Base-by-base conservation (phyloP, 2,797 vertebrate species). In the Natrix natrix region DNA sequence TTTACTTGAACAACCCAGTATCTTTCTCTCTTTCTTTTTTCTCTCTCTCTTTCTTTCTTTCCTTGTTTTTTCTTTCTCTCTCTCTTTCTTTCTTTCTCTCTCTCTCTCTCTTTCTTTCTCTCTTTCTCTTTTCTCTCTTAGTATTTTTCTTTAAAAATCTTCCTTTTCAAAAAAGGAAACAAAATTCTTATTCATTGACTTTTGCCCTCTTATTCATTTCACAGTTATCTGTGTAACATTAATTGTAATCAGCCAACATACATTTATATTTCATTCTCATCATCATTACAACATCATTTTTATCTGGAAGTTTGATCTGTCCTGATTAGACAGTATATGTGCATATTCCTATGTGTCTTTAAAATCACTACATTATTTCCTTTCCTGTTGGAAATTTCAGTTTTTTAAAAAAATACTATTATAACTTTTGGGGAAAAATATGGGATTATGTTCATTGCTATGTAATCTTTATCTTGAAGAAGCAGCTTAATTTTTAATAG, bases 221-320 rank as follows among this genome's bases (percentile, higher is more conserved):
- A 83, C 5, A 91, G 52, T 74, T 95, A 59, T 60, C 86, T 93
- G 86, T 92, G 83, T 90, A 60, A n/a, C 63, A 57, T 96, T 96
- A 95, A 96, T 96, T 95, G 94, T 94, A 96, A 97, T 97, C 94
- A 97, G 95, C 86, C 94, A 90, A 87, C 59, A 93, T 22, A 90
- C 69, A 93, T 86, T 92, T 91, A 88, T 26, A 89, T 8, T 22
- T 69, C 0, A 22, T 92, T 87, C 94, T 91, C 94, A 90, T 93
- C 90, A 63, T 78, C 55, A 92, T 59, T 96, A 95, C 95, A 94
- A 96, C 89, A 96, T 93, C 59, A 7, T 93, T 92, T 95, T 95
- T 94, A 96, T 94, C 95, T 95, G 88, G 92, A 78, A 94, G 91
- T 63, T 61, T 92, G 95, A 97, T 97, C 98, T 98, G 96, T 98